Evolutionary conservation across 1,140 invertebrate species (phyloP).

Genomic region (Cephus cinctus): DNA sequence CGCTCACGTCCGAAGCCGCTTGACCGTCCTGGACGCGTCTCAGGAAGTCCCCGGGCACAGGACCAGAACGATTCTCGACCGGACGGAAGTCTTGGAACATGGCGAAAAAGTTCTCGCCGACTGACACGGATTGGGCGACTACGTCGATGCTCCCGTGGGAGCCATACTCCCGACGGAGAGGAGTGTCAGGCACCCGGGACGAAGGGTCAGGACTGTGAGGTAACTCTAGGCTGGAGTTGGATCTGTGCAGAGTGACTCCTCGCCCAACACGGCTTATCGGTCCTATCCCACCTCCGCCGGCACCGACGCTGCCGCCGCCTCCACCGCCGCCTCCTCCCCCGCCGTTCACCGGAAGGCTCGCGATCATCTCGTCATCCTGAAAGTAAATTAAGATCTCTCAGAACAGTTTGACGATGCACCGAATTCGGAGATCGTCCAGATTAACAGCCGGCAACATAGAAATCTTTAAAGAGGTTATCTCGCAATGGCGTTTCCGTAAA

Average conservation of each 20-base stretch:
- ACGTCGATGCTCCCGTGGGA: slow-evolving; percentile 67
- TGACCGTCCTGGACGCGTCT: slow-evolving; percentile 49
- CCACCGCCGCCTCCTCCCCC: slow-evolving; percentile 14
- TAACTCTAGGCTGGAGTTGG: slow-evolving; percentile 70
- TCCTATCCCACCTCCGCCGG: too few relatives aligned
- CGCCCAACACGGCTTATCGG: slow-evolving; percentile 45
- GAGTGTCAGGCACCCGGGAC: slow-evolving; percentile 46
- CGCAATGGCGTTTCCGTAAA: too few relatives aligned
- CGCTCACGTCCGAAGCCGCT: slow-evolving; percentile 46
- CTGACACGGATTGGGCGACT: slow-evolving; percentile 51
- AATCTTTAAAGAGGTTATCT: too few relatives aligned
- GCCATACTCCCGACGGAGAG: slow-evolving; percentile 53
- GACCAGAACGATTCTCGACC: slow-evolving; percentile 64
- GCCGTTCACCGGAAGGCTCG: slow-evolving; percentile 48
- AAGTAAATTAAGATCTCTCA: too few relatives aligned
- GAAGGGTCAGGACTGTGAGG: slow-evolving; percentile 57
- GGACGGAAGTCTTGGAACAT: slow-evolving; percentile 77
- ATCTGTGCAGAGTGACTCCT: slow-evolving; percentile 59
- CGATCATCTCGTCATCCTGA: slow-evolving; percentile 56
- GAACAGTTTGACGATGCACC: too few relatives aligned
- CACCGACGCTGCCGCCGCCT: slow-evolving; percentile 32
- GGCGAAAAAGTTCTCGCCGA: slow-evolving; percentile 70
- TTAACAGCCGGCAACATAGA: too few relatives aligned
- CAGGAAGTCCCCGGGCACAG: slow-evolving; percentile 64
- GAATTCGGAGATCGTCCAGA: too few relatives aligned